Conservation (phyloP, 2,113 vertebrate species). For the Triplophysa dalaica region DNA sequence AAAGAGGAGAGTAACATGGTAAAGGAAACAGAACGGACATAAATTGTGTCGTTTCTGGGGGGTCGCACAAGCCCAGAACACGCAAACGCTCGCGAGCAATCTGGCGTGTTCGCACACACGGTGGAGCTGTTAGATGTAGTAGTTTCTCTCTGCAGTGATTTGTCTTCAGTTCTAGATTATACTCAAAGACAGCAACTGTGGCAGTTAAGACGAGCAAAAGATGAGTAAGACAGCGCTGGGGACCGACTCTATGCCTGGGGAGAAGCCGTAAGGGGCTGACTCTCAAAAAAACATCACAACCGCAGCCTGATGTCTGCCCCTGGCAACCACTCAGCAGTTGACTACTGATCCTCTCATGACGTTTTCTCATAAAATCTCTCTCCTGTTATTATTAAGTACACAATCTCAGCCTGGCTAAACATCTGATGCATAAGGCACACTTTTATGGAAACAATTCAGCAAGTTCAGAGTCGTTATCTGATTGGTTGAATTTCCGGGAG, state of each 20-base stretch:
- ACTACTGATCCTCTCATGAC: conserved; percentile 14
- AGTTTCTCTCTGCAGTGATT: conserved; percentile 44
- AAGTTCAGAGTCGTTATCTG: too few relatives aligned
- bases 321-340: not conserved
- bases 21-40: conserved; percentile 14
- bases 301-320: conserved; percentile 28
- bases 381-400: conserved; percentile 18
- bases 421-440: too few relatives aligned
- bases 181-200: conserved; percentile 27
- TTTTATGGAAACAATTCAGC: too few relatives aligned
- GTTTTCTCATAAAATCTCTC: conserved; percentile 16
- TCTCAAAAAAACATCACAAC: conserved; percentile 25
- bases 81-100: not conserved
- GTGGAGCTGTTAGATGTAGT: conserved; percentile 36
- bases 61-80: conserved; percentile 16
- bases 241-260: conserved; percentile 45
- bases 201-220: conserved; percentile 50
- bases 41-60: conserved; percentile 24
- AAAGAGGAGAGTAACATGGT: conserved; percentile 30
- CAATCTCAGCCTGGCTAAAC: too few relatives aligned
- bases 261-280: conserved; percentile 38
- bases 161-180: conserved; percentile 51
- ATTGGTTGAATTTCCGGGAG: too few relatives aligned
- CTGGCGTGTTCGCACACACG: not conserved
- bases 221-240: conserved; percentile 48